These are phyloP conservation scores for Oreochromis tanganicae DNA, from an alignment of 2,113 vertebrate species.

Conservation along the genomic window DNA sequence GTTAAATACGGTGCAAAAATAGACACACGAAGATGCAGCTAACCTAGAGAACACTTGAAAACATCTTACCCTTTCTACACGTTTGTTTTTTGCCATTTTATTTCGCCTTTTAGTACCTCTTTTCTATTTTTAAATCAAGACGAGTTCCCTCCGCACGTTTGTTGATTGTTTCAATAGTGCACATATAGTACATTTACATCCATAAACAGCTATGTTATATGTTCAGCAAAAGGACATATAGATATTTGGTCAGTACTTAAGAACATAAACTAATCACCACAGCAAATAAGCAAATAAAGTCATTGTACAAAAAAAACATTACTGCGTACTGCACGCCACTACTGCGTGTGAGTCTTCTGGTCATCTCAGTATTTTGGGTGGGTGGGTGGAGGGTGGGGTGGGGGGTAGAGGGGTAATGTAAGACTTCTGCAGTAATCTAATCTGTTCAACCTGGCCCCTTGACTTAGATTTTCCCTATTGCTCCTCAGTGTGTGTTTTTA, in stretches of 20 bases:
- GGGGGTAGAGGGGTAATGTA: neutral
- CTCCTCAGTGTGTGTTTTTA: slow-evolving; percentile 8
- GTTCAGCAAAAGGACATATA: neutral
- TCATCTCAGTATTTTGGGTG: neutral
- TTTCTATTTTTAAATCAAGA: neutral
- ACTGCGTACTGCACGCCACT: neutral
- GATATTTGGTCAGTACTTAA: neutral
- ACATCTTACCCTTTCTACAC: neutral
- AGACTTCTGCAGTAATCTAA: neutral
- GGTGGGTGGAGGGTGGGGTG: neutral
- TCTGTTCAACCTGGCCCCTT: neutral
- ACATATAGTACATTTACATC: neutral
- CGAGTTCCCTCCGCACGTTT: neutral
- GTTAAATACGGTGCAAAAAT: neutral
- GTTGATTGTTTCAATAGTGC: neutral
- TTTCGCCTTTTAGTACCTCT: neutral
- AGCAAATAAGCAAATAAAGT: neutral
- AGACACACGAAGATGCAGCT: neutral
- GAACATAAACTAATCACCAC: neutral
- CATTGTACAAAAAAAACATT: neutral
- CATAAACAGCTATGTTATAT: neutral
- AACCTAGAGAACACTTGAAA: neutral
- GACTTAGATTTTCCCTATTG: neutral
- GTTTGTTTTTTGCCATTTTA: neutral
- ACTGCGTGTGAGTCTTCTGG: neutral